Percentiles rank a stretch among this genome's conserved stretches.
phyloP scores from a whole-genome alignment of 2,113 vertebrate species.

The Pelecanoides urinatrix region DNA sequence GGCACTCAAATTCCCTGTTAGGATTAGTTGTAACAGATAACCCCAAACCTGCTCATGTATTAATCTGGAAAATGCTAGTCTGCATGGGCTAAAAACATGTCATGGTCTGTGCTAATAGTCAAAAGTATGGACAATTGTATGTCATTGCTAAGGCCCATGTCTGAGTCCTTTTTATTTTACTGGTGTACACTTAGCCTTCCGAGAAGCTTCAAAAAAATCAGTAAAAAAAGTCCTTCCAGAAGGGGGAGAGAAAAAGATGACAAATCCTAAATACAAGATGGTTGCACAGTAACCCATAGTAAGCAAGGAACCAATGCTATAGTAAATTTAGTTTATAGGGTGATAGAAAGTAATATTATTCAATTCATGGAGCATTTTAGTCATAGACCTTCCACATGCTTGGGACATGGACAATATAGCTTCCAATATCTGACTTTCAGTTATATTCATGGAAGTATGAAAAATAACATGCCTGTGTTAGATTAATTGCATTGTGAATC shows the following conservation, averaged over 20 bases:
- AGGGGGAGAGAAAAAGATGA: background rate
- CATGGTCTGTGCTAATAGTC: background rate
- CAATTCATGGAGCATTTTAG: background rate
- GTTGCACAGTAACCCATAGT: background rate
- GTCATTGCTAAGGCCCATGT: background rate
- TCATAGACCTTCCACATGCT: background rate
- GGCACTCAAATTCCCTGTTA: background rate
- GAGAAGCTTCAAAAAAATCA: background rate
- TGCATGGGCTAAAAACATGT: background rate
- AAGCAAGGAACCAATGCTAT: background rate
- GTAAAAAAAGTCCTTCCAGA: background rate
- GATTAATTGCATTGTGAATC: background rate
- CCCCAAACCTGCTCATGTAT: background rate
- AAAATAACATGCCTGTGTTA: background rate
- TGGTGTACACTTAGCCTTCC: background rate
- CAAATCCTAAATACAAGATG: background rate
- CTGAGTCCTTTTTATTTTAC: background rate
- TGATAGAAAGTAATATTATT: background rate
- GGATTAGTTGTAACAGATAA: background rate
- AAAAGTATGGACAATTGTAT: background rate
- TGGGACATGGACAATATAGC: background rate
- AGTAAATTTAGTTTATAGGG: background rate
- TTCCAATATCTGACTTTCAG: background rate
- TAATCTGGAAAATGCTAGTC: background rate
- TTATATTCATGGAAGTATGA: background rate